Percentiles rank a stretch among this genome's conserved stretches.
These are phyloP conservation scores for Neoscelio sp. DNA, from an alignment of 2,888 invertebrate genomes.

Conservation along the genomic window DNA sequence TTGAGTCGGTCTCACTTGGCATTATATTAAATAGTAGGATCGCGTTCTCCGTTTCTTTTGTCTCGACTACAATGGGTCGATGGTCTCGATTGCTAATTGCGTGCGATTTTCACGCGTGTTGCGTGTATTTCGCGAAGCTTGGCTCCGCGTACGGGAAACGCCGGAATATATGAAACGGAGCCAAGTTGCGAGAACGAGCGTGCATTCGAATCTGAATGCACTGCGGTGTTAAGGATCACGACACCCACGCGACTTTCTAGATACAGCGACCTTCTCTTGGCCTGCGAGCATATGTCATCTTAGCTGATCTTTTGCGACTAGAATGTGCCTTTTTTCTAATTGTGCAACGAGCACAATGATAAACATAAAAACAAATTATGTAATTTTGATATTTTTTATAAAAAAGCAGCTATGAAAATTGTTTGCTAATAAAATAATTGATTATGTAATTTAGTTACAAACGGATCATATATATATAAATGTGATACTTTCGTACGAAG, in stretches of 20 bases:
- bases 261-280: constrained; percentile 39
- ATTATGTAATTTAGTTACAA: constrained; percentile 8
- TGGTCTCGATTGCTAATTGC: constrained; percentile 60
- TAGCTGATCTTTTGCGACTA: constrained; percentile 23
- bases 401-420: too few relatives aligned
- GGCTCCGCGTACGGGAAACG: constrained; percentile 50
- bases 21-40: constrained; percentile 17
- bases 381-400: constrained; percentile 21
- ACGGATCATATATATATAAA: too few relatives aligned
- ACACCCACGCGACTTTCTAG: constrained; percentile 59
- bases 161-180: constrained; percentile 50
- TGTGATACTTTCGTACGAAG: neutral
- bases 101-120: constrained; percentile 57
- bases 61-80: constrained; percentile 49
- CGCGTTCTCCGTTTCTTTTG: constrained; percentile 46
- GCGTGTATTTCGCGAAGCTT: constrained; percentile 16
- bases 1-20: neutral
- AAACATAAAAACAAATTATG: constrained; percentile 30
- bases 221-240: constrained; percentile 36
- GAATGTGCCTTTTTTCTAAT: constrained; percentile 33
- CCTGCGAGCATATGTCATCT: constrained; percentile 33
- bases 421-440: neutral
- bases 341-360: constrained; percentile 19
- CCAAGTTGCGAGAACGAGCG: constrained; percentile 60
- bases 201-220: constrained; percentile 39